phyloP scores from a whole-genome alignment of 2,113 vertebrate species.

The Microcebus ravelobensis region DNA sequence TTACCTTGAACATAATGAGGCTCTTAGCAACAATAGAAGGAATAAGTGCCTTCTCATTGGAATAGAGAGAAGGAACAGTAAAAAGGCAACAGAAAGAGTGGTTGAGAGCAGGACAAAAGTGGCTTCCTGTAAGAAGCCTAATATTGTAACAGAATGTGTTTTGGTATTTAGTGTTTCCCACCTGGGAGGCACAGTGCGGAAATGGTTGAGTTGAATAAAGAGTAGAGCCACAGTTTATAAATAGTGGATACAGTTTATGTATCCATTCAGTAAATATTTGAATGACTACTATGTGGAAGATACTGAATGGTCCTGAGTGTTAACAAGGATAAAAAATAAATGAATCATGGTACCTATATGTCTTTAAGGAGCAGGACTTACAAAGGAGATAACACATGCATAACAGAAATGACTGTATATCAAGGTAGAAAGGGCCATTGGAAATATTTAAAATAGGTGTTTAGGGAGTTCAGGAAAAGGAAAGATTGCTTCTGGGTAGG shows the following conservation, averaged over 20 bases:
- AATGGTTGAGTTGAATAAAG: slow-evolving; percentile 43
- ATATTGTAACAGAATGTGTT: slow-evolving; percentile 44
- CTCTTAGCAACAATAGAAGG: slow-evolving; percentile 67
- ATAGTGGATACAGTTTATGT: slow-evolving; percentile 26
- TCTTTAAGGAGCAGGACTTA: background rate
- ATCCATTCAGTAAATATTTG: slow-evolving; percentile 64
- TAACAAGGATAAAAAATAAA: background rate
- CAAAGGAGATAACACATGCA: background rate
- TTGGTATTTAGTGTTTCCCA: slow-evolving; percentile 62
- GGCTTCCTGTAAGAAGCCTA: slow-evolving; percentile 51
- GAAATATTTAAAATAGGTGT: background rate
- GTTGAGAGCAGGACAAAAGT: slow-evolving; percentile 63
- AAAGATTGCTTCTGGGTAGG: background rate
- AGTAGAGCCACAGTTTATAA: slow-evolving; percentile 47
- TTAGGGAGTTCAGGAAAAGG: slow-evolving; percentile 17
- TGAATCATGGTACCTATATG: background rate
- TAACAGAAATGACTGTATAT: background rate
- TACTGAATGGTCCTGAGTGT: background rate
- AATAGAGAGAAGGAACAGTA: slow-evolving; percentile 53
- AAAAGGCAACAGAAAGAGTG: slow-evolving; percentile 60
- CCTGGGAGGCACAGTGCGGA: slow-evolving; percentile 60
- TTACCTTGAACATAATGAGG: slow-evolving; percentile 77
- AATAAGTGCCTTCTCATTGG: slow-evolving; percentile 66
- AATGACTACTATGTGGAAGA: slow-evolving; percentile 46
- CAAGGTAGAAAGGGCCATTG: background rate